Evolutionary conservation across 2,113 vertebrate genomes (phyloP).

Genomic region (Echinops telfairi): DNA sequence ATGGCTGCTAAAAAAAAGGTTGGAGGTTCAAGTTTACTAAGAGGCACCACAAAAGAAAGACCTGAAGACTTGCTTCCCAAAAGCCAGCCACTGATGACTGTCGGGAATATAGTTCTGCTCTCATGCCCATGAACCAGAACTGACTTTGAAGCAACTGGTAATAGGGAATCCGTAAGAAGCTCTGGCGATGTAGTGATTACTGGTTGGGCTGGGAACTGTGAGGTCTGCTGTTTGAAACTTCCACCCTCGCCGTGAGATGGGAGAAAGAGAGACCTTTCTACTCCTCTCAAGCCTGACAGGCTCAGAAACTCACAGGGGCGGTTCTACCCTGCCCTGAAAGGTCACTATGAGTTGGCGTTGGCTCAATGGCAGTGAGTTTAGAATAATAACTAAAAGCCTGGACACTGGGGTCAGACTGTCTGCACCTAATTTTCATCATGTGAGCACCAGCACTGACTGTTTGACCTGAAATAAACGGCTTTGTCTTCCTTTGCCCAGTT

Average conservation of each 20-base stretch:
- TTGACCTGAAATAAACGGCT: neutral
- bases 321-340: too few species aligned
- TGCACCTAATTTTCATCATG: neutral
- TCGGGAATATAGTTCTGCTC: neutral
- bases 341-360: too few species aligned
- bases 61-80: neutral
- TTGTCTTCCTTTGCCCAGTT: conserved; percentile 24
- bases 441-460: neutral
- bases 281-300: too few species aligned
- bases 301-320: too few species aligned
- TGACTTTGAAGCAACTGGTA: neutral
- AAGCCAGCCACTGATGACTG: neutral
- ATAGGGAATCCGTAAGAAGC: neutral
- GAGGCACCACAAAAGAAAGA: neutral
- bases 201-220: too few species aligned
- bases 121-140: neutral
- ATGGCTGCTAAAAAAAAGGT: neutral
- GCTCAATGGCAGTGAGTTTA: too few species aligned
- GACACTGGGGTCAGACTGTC: neutral
- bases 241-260: too few species aligned
- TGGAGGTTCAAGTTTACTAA: neutral
- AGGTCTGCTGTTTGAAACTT: too few species aligned
- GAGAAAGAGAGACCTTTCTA: too few species aligned
- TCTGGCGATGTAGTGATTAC: too few species aligned
- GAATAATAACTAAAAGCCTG: neutral